These are phyloP conservation scores for Trichonephila clavipes DNA, from an alignment of 1,140 invertebrate species.

Conservation along the genomic window DNA sequence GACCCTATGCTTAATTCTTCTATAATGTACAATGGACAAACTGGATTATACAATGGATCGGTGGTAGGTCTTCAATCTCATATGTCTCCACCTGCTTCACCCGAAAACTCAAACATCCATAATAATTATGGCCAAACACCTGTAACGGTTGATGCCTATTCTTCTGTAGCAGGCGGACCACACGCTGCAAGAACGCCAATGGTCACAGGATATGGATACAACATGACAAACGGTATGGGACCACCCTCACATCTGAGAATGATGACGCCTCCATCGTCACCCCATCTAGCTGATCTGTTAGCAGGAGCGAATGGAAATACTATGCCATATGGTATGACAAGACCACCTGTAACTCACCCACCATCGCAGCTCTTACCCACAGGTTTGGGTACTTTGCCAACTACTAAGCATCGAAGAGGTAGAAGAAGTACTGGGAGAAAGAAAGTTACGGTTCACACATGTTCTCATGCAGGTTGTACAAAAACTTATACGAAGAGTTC, in stretches of 20 bases:
- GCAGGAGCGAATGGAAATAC: conserved; percentile 27
- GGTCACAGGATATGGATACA: conserved; percentile 20
- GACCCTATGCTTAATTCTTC: conserved; percentile 55
- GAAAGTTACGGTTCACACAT: conserved; percentile 84
- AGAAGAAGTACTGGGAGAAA: conserved; percentile 82
- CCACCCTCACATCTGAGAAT: conserved; percentile 79
- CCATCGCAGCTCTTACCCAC: conserved; percentile 38
- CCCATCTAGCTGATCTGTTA: conserved; percentile 82
- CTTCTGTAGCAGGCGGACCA: background rate
- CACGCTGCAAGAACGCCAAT: background rate
- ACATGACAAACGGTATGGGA: conserved; percentile 42
- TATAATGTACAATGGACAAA: conserved; percentile 28
- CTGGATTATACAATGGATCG: background rate
- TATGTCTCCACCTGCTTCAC: conserved; percentile 78
- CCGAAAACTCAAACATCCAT: conserved; percentile 63
- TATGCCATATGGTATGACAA: conserved; percentile 41
- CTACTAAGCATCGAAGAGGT: conserved; percentile 79
- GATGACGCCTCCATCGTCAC: conserved; percentile 84
- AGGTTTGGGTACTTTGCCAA: conserved; percentile 40
- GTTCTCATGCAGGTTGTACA: conserved; percentile 85
- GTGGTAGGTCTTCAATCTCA: conserved; percentile 66
- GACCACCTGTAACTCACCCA: conserved; percentile 49
- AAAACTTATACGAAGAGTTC: conserved; percentile 89
- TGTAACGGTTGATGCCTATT: conserved; percentile 6
- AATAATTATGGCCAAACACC: conserved; percentile 40